These are phyloP conservation scores for Nasonovia ribisnigri DNA, from an alignment of 2,888 invertebrate genomes.

Conservation along the genomic window DNA sequence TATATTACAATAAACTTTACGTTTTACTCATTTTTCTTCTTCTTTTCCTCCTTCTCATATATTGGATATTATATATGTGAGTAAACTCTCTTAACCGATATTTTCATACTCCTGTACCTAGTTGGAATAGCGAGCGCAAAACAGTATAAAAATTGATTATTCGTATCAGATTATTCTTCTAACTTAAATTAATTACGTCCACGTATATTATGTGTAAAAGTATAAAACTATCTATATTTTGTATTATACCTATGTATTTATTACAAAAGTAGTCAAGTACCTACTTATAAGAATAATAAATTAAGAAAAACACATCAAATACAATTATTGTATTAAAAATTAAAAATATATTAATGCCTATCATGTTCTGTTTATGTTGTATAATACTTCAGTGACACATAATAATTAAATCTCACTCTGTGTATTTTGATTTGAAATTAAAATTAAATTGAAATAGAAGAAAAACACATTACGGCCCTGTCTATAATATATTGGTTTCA, in stretches of 20 bases:
- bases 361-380: too few species aligned
- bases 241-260: too few species aligned
- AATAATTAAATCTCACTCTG: background rate
- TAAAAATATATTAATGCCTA: too few species aligned
- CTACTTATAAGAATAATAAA: too few species aligned
- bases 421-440: background rate
- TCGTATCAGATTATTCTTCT: background rate
- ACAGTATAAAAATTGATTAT: background rate
- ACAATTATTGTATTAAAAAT: too few species aligned
- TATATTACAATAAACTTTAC: too few species aligned
- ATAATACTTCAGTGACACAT: background rate
- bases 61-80: too few species aligned
- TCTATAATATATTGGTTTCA: background rate
- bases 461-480: background rate
- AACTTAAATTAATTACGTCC: background rate
- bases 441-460: background rate
- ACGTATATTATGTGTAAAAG: background rate
- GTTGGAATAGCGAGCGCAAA: background rate
- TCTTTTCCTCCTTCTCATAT: background rate
- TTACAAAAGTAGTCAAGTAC: background rate
- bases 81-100: background rate
- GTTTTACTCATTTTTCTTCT: background rate
- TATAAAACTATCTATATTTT: background rate
- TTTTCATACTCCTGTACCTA: background rate
- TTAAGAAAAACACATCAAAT: too few species aligned